Evolutionary conservation across 2,113 vertebrate genomes (phyloP), one percentile per base, ranked within the genome.

Genomic region (Lamprotornis superbus): DNA sequence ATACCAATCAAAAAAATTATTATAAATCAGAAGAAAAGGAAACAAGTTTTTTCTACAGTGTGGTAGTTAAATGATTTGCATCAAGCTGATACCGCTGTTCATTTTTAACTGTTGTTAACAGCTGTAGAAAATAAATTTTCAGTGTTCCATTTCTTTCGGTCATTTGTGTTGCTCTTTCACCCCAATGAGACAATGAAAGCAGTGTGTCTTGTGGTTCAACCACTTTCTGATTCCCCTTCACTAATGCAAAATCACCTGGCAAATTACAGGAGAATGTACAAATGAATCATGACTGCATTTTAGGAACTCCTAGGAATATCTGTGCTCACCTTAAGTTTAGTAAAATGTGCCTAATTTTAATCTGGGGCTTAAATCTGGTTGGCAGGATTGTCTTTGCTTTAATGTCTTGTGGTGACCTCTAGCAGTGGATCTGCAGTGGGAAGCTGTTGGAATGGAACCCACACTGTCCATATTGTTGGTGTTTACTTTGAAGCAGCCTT

Each of bases 61-160:
- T 11, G 42, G 64, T 40, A 83, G 52, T 74, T 81, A 92, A 74
- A 59, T 33, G 2, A 75, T 87, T 60, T 92, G 20, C 35, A 37
- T 61, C 56, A 71, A 84, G 56, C 22, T 75, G 64, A 31, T 73
- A 76, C 7, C 31, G 9, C 47, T 80, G 31, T 59, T 90, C 10
- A n/a, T 83, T 93, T 81, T 46, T 46, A 67, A 75, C 24, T 82
- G 24, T 82, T 92, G 44, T 63, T 93, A 89, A 80, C 12, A 81
- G 42, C 39, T 64, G 56, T 75, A 70, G 71, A 81, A 88, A 96
- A 90, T 93, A 93, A 90, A 79, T 75, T 39, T 52, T 82, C 44
- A 39, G 53, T 83, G 60, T 86, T 78, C 37, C 10, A 21, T 76
- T 87, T 89, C 80, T 53, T 78, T 56, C 49, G 46, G 53, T 81